These are phyloP conservation scores for Lepidocyrtoides sp. DNA, from an alignment of 2,888 invertebrate genomes.

Conservation along the genomic window DNA sequence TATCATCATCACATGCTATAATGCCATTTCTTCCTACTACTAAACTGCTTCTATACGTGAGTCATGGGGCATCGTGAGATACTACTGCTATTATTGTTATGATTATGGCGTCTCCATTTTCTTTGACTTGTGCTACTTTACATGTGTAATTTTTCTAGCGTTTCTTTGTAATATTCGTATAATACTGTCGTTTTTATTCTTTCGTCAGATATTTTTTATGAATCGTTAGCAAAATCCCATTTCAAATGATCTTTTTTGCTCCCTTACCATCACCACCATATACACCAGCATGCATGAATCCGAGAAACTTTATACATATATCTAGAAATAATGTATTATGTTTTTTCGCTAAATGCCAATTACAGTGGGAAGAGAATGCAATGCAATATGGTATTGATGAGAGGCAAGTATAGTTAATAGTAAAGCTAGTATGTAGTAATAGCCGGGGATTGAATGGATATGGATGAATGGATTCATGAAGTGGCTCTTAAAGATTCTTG, in stretches of 20 bases:
- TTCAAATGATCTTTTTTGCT: not conserved
- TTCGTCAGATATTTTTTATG: slow-evolving; percentile 39
- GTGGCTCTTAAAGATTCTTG: slow-evolving; percentile 76
- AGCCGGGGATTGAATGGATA: slow-evolving; percentile 46
- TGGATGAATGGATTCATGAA: slow-evolving; percentile 69
- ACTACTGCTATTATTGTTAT: slow-evolving; percentile 46
- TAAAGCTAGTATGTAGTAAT: not conserved
- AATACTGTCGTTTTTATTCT: slow-evolving; percentile 51
- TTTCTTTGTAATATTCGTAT: slow-evolving; percentile 25
- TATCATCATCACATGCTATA: too few species aligned
- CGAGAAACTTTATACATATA: too few species aligned
- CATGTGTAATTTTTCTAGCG: not conserved
- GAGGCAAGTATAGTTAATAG: not conserved
- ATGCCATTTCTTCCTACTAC: too few species aligned
- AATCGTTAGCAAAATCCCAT: slow-evolving; percentile 28
- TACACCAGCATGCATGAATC: too few species aligned
- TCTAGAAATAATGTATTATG: too few species aligned
- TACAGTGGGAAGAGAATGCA: not conserved
- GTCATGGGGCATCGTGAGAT: slow-evolving; percentile 72
- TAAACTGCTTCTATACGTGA: not conserved
- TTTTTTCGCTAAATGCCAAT: not conserved
- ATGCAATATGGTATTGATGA: slow-evolving; percentile 57
- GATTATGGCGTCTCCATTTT: slow-evolving; percentile 66
- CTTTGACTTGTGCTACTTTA: slow-evolving; percentile 63
- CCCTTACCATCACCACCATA: not conserved